Evolutionary conservation across 2,797 vertebrate genomes (phyloP).

Genomic region (Mus minutoides): DNA sequence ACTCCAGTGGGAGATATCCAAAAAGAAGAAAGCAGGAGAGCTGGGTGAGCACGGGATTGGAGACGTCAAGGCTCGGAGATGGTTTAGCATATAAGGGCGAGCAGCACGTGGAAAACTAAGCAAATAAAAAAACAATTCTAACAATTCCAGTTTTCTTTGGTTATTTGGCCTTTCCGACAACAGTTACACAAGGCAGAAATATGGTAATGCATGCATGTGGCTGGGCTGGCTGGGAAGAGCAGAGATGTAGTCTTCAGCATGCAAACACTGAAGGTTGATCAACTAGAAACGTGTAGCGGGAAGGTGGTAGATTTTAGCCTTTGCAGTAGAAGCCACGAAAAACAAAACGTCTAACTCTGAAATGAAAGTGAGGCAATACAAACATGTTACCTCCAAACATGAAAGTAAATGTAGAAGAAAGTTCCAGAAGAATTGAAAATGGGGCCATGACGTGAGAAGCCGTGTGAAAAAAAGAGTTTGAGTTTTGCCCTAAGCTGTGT

Average conservation of each 20-base stretch:
- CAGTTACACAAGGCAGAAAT: background rate
- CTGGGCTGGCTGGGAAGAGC: background rate
- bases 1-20: background rate
- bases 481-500: background rate
- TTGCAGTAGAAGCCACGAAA: background rate
- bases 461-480: background rate
- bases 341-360: background rate
- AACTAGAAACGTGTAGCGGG: background rate
- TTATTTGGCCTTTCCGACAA: slow-evolving; percentile 8
- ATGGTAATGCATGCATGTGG: too few relatives aligned
- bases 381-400: background rate
- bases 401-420: background rate
- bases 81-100: background rate
- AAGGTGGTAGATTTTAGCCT: background rate
- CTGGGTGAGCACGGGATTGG: background rate
- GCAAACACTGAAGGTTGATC: background rate
- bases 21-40: background rate
- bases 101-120: slow-evolving; percentile 3
- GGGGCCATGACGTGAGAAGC: background rate
- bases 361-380: background rate
- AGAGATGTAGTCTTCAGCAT: background rate
- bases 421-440: background rate
- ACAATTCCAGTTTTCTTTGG: background rate
- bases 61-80: background rate
- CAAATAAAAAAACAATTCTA: slow-evolving; percentile 8